These are phyloP conservation scores for Pseudonaja textilis DNA, from an alignment of 2,113 vertebrate genomes.

Conservation along the genomic window DNA sequence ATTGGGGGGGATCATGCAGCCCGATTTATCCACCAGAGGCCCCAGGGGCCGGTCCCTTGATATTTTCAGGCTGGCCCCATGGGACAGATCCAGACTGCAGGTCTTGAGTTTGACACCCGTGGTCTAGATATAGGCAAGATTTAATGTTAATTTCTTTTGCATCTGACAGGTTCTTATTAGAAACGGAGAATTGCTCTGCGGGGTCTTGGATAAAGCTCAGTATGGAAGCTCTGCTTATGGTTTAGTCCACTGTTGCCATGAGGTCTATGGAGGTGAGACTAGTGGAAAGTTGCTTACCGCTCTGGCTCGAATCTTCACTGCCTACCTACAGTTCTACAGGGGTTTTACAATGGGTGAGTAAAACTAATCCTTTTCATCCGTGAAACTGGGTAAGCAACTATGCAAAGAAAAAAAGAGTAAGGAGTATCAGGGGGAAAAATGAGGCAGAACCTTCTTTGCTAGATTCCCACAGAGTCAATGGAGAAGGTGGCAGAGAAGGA, in stretches of 20 bases:
- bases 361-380: not conserved
- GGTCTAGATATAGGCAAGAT: not conserved
- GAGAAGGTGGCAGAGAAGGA: not conserved
- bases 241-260: constrained; percentile 94
- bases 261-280: constrained; percentile 90
- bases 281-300: constrained; percentile 91
- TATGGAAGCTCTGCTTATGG: constrained; percentile 95
- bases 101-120: too few relatives aligned
- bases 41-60: too few relatives aligned
- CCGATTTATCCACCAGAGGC: too few relatives aligned
- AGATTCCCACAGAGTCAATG: not conserved
- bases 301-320: constrained; percentile 93
- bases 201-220: constrained; percentile 95
- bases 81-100: too few relatives aligned
- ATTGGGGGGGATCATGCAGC: too few relatives aligned
- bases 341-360: constrained; percentile 93
- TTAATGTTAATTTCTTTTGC: constrained; percentile 3
- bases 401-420: not conserved
- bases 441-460: not conserved
- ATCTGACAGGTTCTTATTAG: constrained; percentile 84
- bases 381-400: not conserved
- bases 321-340: constrained; percentile 92
- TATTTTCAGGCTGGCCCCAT: too few relatives aligned
- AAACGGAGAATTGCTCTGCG: constrained; percentile 86
- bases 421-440: not conserved